A percentile compares a stretch with the other conserved stretches of the same genome.
Conservation (phyloP, 2,113 vertebrate species). For the Crocuta crocuta region DNA sequence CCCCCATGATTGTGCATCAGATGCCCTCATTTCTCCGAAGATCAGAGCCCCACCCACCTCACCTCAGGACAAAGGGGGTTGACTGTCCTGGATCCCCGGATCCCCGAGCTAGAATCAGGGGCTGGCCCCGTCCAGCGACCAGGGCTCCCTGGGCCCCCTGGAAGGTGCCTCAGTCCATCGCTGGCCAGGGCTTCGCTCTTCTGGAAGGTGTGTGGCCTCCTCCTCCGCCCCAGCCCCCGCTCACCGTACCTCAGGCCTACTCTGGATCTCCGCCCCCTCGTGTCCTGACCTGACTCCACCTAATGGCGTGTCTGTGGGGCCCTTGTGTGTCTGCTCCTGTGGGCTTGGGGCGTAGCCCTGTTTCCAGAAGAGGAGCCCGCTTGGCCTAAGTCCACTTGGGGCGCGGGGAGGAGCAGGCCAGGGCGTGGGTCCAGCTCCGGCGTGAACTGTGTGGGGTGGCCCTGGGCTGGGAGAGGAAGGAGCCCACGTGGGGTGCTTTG, state of each 20-base stretch:
- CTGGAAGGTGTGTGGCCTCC: not conserved
- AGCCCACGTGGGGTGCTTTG: not conserved
- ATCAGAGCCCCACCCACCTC: not conserved
- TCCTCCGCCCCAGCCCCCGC: not conserved
- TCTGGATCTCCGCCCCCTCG: not conserved
- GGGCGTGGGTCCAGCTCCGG: not conserved
- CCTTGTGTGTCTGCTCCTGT: not conserved
- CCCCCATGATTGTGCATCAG: not conserved
- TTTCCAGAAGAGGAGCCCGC: not conserved
- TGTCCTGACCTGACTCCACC: not conserved
- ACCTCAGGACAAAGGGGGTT: not conserved
- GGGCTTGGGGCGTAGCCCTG: accelerated
- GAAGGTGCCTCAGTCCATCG: not conserved
- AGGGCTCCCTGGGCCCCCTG: too few relatives aligned
- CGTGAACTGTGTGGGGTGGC: too few relatives aligned
- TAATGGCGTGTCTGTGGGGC: accelerated
- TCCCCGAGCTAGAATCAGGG: not conserved
- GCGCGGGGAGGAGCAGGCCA: not conserved
- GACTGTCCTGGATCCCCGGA: not conserved
- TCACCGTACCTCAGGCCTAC: not conserved
- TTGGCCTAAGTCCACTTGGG: too few relatives aligned
- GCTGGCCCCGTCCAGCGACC: not conserved
- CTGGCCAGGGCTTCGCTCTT: not conserved
- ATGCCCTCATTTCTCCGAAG: not conserved
- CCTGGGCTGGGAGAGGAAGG: not conserved